Evolutionary conservation across 64 coral and sea anemone species (phyloP), one percentile per base, ranked within the genome.

Genomic region (Anthopleura sola): DNA sequence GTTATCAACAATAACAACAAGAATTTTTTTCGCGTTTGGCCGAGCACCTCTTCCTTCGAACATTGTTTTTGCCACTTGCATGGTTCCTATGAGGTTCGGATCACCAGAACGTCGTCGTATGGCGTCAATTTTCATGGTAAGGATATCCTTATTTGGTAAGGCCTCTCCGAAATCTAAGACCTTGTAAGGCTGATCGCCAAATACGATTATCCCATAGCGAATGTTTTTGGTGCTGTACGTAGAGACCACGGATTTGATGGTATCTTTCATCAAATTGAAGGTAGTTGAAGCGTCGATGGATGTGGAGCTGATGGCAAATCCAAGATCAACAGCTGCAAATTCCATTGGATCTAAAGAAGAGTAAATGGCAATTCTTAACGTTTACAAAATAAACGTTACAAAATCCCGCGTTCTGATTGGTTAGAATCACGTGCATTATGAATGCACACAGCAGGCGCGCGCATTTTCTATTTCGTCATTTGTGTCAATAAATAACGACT

Each of bases 1-100:
- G 69, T 89, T 96, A 68, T 96, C 94, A 0, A 92, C 33, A 18
- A 96, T 83, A 37, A 96, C 62, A 12, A 96, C 84, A 4, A 96
- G 78, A 18, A 97, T 60, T 75, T 86, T 89, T 40, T 81, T 92
- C 1, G 90, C 94, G 21, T 80, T 37, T 34, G 90, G 90, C 18
- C 94, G 83, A 21, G 89, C 53, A 14, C 84, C 89, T 91, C 68
- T 85, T 56, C 29, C 32, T 19, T 83, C 50, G 50, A 83, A 83
- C 82, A 83, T 83, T 20, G 29, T 36, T 49, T 54, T 83, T 3
- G 46, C 82, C 5, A 0, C 50, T 60, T 58, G 15, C 48, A 83
- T 49, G 18, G 82, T 60, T 32, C 18, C 29, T 18, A 56, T 83
- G 18, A 83, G 28, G 51, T 83, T 19, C 21, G 82, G 82, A 57